Evolutionary conservation across 2,797 vertebrate species (phyloP), one percentile per base, ranked within the genome.

Genomic region (Hippopotamyrus pictus): DNA sequence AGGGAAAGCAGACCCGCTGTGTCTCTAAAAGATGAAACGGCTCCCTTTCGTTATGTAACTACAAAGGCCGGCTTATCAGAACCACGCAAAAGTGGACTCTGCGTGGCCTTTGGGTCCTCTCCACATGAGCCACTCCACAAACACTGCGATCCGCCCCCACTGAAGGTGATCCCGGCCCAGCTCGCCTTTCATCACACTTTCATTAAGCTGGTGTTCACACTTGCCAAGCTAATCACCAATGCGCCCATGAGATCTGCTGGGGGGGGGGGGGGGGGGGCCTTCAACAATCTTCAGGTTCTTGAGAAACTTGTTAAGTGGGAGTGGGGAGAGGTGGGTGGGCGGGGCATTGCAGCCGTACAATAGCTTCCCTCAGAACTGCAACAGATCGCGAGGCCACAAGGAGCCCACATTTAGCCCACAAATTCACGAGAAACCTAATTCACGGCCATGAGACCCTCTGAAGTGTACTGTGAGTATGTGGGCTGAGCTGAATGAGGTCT

Each of bases 11-110:
- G 44, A 25, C 65, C 37, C 50, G 69, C 91, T 93, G 92, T 92
- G 93, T 91, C 89, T 92, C 92, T 53, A 51, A 90, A 92, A 92
- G 90, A 65, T 85, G 85, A 91, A 92, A 93, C 73, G 76, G 17
- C 7, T 59, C 25, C 37, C 7, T 1, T 33, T 29, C 1, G 89
- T 92, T 90, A 91, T 83, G 89, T 89, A 59, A 91, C 90, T 88
- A 91, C 92, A 92, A 91, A 92, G 88, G 73, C 89, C 2, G 86
- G 88, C 91, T 93, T 93, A 92, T 93, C 93, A 89, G 89, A 90
- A 90, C 90, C 50, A n/a, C 86, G 86, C 91, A 92, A 84, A 76
- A 89, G 87, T 90, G 91, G 89, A 62, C 91, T 91, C 91, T 88
- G 88, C 19, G 25, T 88, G 91, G 86, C 62, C 33, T 25, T 44